Percentiles rank a stretch among this genome's conserved stretches.
phyloP scores from a whole-genome alignment of 2,797 vertebrate species.

The Parauchenoglanis punctatus region DNA sequence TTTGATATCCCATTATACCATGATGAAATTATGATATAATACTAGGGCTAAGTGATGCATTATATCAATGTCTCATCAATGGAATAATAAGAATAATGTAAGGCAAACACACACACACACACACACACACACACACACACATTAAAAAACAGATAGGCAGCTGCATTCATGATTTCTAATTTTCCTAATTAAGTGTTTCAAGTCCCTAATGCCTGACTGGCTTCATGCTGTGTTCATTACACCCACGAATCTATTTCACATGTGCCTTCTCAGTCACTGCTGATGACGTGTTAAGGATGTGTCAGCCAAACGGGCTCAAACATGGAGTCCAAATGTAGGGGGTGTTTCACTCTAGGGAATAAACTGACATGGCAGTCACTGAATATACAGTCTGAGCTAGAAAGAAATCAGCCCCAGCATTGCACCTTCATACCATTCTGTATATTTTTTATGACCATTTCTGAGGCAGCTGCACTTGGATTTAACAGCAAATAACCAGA shows the following conservation, averaged over 20 bases:
- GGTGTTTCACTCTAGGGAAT: neutral
- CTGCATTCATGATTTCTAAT: constrained; percentile 9
- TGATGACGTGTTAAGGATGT: constrained; percentile 4
- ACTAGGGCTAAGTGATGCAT: neutral
- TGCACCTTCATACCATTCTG: neutral
- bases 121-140: neutral
- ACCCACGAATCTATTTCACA: constrained; percentile 4
- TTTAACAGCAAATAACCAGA: neutral
- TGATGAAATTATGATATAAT: neutral
- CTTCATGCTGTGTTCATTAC: constrained; percentile 16
- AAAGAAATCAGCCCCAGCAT: neutral
- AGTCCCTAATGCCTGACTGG: neutral
- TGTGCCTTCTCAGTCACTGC: neutral
- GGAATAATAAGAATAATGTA: neutral
- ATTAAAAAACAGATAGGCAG: neutral
- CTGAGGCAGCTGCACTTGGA: neutral
- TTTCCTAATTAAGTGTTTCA: constrained; percentile 11
- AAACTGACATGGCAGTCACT: neutral
- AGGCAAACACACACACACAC: neutral
- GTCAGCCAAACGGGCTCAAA: constrained; percentile 6
- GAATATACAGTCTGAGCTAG: neutral
- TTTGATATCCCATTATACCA: neutral
- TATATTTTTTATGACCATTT: neutral
- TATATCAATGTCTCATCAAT: neutral
- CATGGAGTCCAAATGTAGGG: neutral